A percentile compares a stretch with the other conserved stretches of the same genome.
phyloP scores from a whole-genome alignment of 2,888 invertebrate genomes.

The Thymelicus acteon region DNA sequence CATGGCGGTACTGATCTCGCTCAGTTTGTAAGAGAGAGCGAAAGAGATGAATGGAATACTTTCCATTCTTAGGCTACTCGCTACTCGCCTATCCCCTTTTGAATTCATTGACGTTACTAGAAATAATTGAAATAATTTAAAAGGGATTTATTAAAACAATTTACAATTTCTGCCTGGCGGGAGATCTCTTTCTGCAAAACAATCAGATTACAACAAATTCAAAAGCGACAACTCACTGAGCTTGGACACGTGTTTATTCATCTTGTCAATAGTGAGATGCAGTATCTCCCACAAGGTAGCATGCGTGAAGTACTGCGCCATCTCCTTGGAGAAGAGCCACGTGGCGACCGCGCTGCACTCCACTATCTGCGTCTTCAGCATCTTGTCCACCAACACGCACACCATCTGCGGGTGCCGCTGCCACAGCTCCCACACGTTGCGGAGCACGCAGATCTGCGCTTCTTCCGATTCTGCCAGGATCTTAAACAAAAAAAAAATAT shows the following conservation, averaged over 20 bases:
- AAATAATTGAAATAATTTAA: too few relatives aligned
- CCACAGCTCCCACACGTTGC: constrained; percentile 98
- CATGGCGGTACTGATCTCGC: too few relatives aligned
- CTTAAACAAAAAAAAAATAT: constrained; percentile 64
- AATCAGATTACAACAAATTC: too few relatives aligned
- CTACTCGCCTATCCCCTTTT: too few relatives aligned
- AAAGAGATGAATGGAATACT: too few relatives aligned
- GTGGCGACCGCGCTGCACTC: constrained; percentile 98
- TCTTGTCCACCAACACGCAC: constrained; percentile 97
- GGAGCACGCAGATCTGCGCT: constrained; percentile 96
- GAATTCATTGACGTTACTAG: too few relatives aligned
- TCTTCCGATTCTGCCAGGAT: constrained; percentile 97
- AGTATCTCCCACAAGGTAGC: constrained; percentile 98
- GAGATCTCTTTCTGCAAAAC: too few relatives aligned
- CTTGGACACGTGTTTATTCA: constrained; percentile 97
- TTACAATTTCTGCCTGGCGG: too few relatives aligned
- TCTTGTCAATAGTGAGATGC: constrained; percentile 97
- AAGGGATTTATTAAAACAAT: too few relatives aligned
- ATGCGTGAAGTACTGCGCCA: constrained; percentile 96
- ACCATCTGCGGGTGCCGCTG: constrained; percentile 98
- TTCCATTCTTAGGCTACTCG: too few relatives aligned
- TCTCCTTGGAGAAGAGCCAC: constrained; percentile 98
- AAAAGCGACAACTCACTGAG: constrained; percentile 79
- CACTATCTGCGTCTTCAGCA: constrained; percentile 98
- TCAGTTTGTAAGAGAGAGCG: too few relatives aligned